Conservation (phyloP, 2,888 invertebrate genomes). For the Drosophila sordidula region DNA sequence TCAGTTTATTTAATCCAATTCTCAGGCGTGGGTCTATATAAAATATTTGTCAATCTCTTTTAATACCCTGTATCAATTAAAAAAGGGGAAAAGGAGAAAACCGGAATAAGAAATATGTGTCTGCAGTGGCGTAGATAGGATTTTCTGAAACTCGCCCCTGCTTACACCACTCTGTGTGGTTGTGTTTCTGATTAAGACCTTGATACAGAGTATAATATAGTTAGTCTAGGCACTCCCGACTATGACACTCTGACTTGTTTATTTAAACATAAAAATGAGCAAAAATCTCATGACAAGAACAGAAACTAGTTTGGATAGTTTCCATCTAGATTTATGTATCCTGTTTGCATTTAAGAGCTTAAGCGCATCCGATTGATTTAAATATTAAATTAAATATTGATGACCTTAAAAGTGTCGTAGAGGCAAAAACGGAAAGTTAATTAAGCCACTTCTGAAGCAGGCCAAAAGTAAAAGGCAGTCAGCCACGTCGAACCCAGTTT, state of each 20-base stretch:
- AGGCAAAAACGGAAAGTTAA: slow-evolving; percentile 49
- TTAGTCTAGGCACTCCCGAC: no score
- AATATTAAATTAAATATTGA: slow-evolving; percentile 10
- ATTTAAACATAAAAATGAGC: not conserved
- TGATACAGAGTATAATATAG: no score
- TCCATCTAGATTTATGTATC: not conserved
- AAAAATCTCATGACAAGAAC: not conserved
- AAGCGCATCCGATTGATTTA: slow-evolving; percentile 7
- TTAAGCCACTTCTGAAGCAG: slow-evolving; percentile 44
- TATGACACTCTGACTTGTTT: not conserved
- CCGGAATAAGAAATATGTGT: no score
- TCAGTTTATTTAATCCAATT: no score
- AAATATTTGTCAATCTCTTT: no score
- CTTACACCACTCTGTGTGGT: no score
- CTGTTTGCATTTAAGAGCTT: not conserved
- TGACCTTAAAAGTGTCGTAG: slow-evolving; percentile 30
- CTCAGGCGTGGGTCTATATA: no score
- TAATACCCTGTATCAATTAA: no score
- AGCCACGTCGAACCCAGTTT: slow-evolving; percentile 1
- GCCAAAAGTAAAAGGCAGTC: slow-evolving; percentile 53
- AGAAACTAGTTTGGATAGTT: not conserved
- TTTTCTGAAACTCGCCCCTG: no score
- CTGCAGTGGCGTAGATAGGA: no score
- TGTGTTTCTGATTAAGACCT: no score
- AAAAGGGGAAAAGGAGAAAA: no score